Base-by-base conservation (phyloP, 2,113 vertebrate genomes). In the Lutjanus erythropterus region DNA sequence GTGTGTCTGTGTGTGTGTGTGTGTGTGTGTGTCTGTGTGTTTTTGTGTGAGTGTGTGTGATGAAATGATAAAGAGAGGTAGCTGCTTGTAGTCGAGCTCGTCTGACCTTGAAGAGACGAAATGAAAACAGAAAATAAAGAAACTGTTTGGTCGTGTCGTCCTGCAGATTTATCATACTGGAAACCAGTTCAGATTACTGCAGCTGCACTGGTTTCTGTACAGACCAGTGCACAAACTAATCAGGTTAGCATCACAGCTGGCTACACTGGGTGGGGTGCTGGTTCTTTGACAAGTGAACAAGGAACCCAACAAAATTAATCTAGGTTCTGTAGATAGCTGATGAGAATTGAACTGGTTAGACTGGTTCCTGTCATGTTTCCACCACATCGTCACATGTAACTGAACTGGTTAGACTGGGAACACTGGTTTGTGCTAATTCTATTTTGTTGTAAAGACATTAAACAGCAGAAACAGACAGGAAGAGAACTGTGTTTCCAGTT, bases 21-120 rank as follows among this genome's bases (percentile, higher is more conserved):
- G 39, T 64, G 58, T 19, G 49, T 52, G 46, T 55, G 37, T 72
- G 39, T 49, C 14, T 64, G 3, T 70, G 71, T 61, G n/a, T n/a
- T n/a, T n/a, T n/a, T 25, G 59, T 55, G 80, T 47, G 75, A 60
- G 78, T 69, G 75, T 72, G 56, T 29, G 37, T 18, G 68, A 73
- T 84, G 21, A 73, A 72, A 75, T 21, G 59, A 71, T 71, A 60
- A 21, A 55, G 27, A 3, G 39, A 27, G 58, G 49, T 8, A n/a
- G 23, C 42, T 66, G 64, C 50, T 73, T 46, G 64, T 53, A 16
- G 27, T 66, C 7, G 23, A 76, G 58, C 59, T 61, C 5, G 16
- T 74, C 25, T 85, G 81, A 91, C 90, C 86, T 90, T 88, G 90
- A 85, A 68, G 19, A 84, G 77, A 65, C 2, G 2, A 75, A 80